Evolutionary conservation across 2,888 invertebrate species (phyloP).

Genomic region (Agrochola macilenta): DNA sequence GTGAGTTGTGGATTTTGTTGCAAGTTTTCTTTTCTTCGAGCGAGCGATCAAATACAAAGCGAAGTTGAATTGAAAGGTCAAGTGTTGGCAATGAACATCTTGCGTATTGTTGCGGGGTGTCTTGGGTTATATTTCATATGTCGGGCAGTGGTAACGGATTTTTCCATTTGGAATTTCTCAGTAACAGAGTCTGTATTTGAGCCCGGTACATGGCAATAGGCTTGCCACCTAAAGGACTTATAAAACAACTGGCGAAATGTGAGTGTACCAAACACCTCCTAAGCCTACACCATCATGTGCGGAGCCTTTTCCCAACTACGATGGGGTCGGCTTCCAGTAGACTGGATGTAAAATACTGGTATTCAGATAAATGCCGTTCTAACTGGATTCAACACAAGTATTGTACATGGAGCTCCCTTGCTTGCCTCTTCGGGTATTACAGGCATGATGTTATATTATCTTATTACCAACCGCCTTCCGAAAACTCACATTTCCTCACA

Average conservation of each 20-base stretch:
- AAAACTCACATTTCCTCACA: no score
- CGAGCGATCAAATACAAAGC: slow-evolving; percentile 24
- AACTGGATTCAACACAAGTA: no score
- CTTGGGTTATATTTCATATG: neutral
- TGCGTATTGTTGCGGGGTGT: neutral
- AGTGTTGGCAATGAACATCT: no score
- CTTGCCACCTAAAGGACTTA: neutral
- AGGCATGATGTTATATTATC: neutral
- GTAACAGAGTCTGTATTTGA: neutral
- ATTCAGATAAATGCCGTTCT: no score
- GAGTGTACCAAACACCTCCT: no score
- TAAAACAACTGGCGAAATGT: neutral
- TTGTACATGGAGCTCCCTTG: no score
- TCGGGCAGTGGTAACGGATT: neutral
- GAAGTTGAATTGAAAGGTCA: neutral
- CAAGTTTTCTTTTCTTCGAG: slow-evolving; percentile 9
- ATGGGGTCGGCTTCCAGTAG: no score
- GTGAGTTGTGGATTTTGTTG: slow-evolving; percentile 41
- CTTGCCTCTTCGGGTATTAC: no score
- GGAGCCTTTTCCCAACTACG: no score
- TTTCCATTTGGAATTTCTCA: neutral
- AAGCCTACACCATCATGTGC: no score
- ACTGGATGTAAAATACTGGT: no score
- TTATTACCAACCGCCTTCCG: no score
- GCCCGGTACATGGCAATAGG: neutral